Evolutionary conservation across 2,113 vertebrate genomes (phyloP).

Genomic region (Calypte anna): DNA sequence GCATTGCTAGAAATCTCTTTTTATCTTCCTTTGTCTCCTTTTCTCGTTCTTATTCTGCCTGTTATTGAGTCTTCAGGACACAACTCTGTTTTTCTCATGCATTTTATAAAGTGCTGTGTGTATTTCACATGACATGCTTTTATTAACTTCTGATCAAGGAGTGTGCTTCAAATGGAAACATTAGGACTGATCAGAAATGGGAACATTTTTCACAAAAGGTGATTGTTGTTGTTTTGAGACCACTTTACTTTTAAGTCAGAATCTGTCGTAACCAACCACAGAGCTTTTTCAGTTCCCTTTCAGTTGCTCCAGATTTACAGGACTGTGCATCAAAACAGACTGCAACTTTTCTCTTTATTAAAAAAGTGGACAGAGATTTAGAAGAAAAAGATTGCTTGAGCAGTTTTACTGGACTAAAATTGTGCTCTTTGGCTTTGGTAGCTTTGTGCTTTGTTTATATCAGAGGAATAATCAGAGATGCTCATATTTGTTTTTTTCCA

Average conservation of each 20-base stretch:
- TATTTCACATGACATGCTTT: not conserved
- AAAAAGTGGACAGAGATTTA: not conserved
- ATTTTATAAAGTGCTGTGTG: not conserved
- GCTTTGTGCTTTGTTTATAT: not conserved
- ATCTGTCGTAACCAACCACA: not conserved
- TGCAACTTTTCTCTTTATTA: not conserved
- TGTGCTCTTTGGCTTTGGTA: not conserved
- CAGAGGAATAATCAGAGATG: not conserved
- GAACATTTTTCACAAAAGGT: slow-evolving; percentile 6
- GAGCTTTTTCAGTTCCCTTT: not conserved
- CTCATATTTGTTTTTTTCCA: not conserved
- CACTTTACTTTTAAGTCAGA: not conserved
- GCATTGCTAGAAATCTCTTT: slow-evolving; percentile 16
- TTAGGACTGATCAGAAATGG: slow-evolving; percentile 3
- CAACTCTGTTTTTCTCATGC: not conserved
- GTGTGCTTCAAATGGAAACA: slow-evolving; percentile 15
- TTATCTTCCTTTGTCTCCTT: slow-evolving; percentile 18
- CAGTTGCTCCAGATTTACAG: slow-evolving; percentile 19
- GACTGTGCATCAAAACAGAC: not conserved
- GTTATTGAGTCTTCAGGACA: not conserved
- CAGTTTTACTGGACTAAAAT: slow-evolving; percentile 1
- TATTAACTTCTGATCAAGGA: slow-evolving; percentile 31
- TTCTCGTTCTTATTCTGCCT: not conserved
- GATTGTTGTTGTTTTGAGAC: not conserved
- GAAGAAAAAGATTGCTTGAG: not conserved